Percentiles rank a stretch among this genome's conserved stretches.
These are phyloP conservation scores for Zhengitettix transpicula DNA, from an alignment of 2,888 invertebrate genomes.

Conservation along the genomic window DNA sequence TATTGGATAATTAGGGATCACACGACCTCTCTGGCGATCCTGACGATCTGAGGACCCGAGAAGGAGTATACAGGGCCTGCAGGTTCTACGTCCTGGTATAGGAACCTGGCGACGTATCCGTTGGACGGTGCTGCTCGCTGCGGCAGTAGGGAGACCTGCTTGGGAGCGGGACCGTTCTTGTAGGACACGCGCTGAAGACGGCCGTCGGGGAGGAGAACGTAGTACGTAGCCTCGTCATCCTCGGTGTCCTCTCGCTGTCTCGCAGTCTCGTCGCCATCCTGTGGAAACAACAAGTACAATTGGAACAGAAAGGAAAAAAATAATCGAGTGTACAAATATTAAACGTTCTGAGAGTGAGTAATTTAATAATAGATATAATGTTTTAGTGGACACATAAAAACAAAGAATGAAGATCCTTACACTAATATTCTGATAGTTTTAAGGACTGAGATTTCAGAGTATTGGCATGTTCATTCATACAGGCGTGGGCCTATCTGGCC, in stretches of 20 bases:
- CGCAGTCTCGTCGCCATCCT: neutral
- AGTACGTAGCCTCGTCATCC: conserved; percentile 8
- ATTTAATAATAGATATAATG: too few relatives aligned
- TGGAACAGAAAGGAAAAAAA: neutral
- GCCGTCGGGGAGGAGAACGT: conserved; percentile 15
- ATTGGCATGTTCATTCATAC: too few relatives aligned
- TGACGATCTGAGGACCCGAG: conserved; percentile 6
- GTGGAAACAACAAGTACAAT: neutral
- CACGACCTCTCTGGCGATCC: too few relatives aligned
- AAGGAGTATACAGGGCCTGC: conserved; percentile 15
- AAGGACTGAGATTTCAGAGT: too few relatives aligned
- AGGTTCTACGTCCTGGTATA: conserved; percentile 16
- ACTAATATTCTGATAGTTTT: too few relatives aligned
- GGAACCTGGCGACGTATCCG: conserved; percentile 11
- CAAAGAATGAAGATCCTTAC: too few relatives aligned
- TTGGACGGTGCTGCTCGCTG: conserved; percentile 3
- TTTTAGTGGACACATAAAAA: too few relatives aligned
- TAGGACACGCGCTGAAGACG: conserved; percentile 15
- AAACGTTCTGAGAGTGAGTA: too few relatives aligned
- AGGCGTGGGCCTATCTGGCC: too few relatives aligned
- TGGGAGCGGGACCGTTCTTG: neutral
- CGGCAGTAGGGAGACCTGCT: conserved; percentile 3
- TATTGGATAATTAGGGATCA: too few relatives aligned
- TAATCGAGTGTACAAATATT: too few relatives aligned
- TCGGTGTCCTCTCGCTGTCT: neutral